Evolutionary conservation across 2,113 vertebrate species (phyloP), one percentile per base, ranked within the genome.

Genomic region (Bostrychus sinensis): DNA sequence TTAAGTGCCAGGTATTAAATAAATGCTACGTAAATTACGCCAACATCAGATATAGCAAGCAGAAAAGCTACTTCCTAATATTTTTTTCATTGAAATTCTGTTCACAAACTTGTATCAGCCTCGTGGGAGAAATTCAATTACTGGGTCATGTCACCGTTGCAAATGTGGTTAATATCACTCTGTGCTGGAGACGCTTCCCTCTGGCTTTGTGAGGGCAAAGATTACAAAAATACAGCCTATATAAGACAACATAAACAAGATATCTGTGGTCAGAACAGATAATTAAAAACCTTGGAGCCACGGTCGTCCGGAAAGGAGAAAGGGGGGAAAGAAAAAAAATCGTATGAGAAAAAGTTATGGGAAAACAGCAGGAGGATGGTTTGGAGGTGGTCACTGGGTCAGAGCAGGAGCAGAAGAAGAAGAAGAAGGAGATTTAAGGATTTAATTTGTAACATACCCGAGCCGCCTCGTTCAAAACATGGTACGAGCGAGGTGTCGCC

Each of bases 381-480:
- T 42, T 1, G 2, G 14, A 61, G 61, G 51, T 30, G 59, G 48
- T 38, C 48, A 59, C 22, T 22, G 46, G 45, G 37, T 39, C 13
- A 14, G 11, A 64, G 70, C 36, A 71, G 67, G 46, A 54, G 66
- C 13, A 41, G 62, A 36, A 19, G 46, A 36, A 16, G 65, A 13
- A 41, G 56, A 36, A 22, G 48, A 32, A 16, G 46, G 20, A 65
- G 6, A 65, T 67, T 70, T 36, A 61, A 74, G 30, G 37, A 14
- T 17, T 45, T 45, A 28, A 68, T 68, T 26, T 54, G n/a, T 20
- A 87, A 96, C 95, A 80, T 96, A 96, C 95, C 94, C 93, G 92
- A 90, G 94, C 92, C 76, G 75, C 92, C 86, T 95, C 91, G 89
- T 92, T 91, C 89, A 94, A 90, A 91, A 93, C 92, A 84, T 85